Percentiles rank a stretch among this genome's conserved stretches.
phyloP scores from a whole-genome alignment of 2,888 invertebrate genomes.

The Drosophila sordidula region DNA sequence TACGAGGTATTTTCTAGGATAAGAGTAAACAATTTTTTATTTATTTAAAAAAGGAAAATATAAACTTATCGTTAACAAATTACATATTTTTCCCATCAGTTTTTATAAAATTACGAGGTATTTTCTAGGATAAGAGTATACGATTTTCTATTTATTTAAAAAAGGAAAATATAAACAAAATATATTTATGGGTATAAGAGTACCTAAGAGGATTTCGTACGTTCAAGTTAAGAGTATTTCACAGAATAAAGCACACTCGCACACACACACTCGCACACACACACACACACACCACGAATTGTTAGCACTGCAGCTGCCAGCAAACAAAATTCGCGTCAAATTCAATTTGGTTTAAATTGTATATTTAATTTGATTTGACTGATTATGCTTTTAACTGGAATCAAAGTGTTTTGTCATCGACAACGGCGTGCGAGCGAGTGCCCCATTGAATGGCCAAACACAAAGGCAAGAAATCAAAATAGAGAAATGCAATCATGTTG shows the following conservation, averaged over 20 bases:
- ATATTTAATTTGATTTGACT: constrained; percentile 14
- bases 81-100: too few relatives aligned
- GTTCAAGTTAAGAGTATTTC: too few relatives aligned
- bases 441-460: constrained; percentile 12
- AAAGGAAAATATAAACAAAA: too few relatives aligned
- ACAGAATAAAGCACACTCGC: neutral
- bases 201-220: neutral
- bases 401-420: constrained; percentile 17
- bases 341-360: neutral
- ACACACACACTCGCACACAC: neutral
- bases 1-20: too few relatives aligned
- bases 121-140: too few relatives aligned
- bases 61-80: too few relatives aligned
- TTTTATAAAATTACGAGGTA: too few relatives aligned
- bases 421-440: neutral
- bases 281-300: neutral
- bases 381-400: constrained; percentile 43
- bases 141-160: too few relatives aligned
- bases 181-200: neutral
- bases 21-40: too few relatives aligned
- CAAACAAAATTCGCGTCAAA: too few relatives aligned
- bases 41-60: too few relatives aligned
- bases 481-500: constrained; percentile 73
- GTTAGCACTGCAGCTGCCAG: too few relatives aligned
- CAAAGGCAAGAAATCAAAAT: constrained; percentile 53